These are phyloP conservation scores for Caenorhabditis sp. DNA, from an alignment of 2,888 invertebrate genomes.

Conservation along the genomic window DNA sequence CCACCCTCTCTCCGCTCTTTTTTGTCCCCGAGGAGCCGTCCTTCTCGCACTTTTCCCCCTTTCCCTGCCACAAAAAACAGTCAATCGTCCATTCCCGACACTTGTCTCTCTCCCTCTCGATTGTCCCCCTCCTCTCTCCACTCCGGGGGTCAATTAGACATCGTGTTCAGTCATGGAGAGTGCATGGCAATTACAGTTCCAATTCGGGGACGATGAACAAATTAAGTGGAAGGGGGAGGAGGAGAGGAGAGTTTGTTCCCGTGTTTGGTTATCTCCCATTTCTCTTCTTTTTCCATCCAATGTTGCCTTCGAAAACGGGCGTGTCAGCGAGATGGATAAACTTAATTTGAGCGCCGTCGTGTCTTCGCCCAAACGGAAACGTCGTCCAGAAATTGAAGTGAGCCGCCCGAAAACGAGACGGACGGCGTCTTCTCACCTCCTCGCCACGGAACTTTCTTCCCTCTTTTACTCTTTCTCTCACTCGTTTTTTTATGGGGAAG, in stretches of 20 bases:
- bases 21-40: conserved; percentile 23
- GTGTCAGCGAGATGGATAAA: conserved; percentile 41
- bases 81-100: not conserved
- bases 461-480: too few species aligned
- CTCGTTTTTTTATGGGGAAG: conserved; percentile 13
- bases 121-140: not conserved
- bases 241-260: not conserved
- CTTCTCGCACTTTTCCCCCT: conserved; percentile 5
- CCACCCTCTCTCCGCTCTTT: conserved; percentile 36
- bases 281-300: not conserved
- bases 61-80: conserved; percentile 28
- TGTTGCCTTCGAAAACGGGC: not conserved
- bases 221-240: too few species aligned
- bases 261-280: conserved; percentile 21
- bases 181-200: conserved; percentile 6
- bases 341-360: conserved; percentile 40
- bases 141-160: conserved; percentile 16
- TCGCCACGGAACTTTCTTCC: conserved; percentile 23
- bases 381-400: conserved; percentile 24
- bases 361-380: not conserved
- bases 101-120: conserved; percentile 1
- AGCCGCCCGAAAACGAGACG: conserved; percentile 16
- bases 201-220: not conserved
- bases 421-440: conserved; percentile 14
- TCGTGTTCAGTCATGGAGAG: not conserved